Base-by-base conservation (phyloP, 1,140 invertebrate genomes). In the Procambarus virginalis region DNA sequence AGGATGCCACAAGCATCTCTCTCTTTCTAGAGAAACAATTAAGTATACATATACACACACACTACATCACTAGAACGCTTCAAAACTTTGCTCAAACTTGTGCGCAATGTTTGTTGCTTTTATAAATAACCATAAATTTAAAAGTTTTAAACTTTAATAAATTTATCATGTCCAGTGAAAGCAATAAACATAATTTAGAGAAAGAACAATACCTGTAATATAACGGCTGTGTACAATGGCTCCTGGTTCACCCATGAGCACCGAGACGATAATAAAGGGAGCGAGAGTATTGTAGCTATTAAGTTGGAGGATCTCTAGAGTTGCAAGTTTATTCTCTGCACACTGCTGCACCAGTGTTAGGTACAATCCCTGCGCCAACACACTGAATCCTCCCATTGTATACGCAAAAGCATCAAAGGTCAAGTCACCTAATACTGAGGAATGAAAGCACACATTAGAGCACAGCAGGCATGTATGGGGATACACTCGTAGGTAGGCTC, bases 211-310 rank as follows among this genome's bases (percentile, higher is more conserved):
- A 91, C 86, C 89, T 83, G 51, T 68, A 68, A 90, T 58, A 76
- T 91, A 89, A 2, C 48, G 81, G 45, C 51, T 88, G 12, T 77
- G 60, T n/a, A 92, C 64, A n/a, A 46, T 93, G 86, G 64, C 88
- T 58, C 51, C 68, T 34, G 75, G 93, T 48, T 93, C 95, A 93
- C 51, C 93, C 91, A 80, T 93, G 9, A 94, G 34, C 10, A 94
- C 93, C 48, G 58, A 93, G 10, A 93, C 87, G 0, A 94, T 14
- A 9, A 93, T 22, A 2, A 94, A 93, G 46, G 95, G 92, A 46
- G 94, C 94, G 17, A 95, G 87, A 12, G 94, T 94, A 87, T 95
- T 95, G 89, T 93, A 94, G 84, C 94, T 89, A 45, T 89, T 89
- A 6, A 89, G 70, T 49, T 89, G 86, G 9, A 89, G 64, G 51